Evolutionary conservation across 2,113 vertebrate species (phyloP).

Genomic region (Paramormyrops kingsleyae): DNA sequence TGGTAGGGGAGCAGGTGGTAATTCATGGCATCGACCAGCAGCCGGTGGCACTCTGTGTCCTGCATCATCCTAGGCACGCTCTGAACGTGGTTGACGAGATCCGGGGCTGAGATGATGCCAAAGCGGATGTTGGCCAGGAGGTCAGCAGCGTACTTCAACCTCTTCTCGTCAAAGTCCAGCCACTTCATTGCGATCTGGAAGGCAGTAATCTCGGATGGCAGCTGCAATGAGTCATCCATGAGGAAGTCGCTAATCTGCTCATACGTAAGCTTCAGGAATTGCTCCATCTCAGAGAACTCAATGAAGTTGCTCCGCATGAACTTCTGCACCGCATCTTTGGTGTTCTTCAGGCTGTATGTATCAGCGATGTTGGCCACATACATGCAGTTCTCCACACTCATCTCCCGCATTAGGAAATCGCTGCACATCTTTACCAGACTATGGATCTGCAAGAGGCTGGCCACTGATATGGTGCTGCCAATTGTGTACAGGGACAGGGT

Average conservation of each 20-base stretch:
- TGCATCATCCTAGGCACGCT: conserved; percentile 97
- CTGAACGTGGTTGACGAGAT: conserved; percentile 91
- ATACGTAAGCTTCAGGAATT: conserved; percentile 95
- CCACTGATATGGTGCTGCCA: conserved; percentile 88
- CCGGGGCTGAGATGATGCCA: conserved; percentile 91
- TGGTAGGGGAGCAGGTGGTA: conserved; percentile 94
- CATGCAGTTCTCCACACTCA: conserved; percentile 95
- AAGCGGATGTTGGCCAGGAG: conserved; percentile 90
- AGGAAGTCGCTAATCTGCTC: conserved; percentile 98
- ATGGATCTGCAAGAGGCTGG: conserved; percentile 80
- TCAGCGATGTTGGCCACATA: conserved; percentile 92
- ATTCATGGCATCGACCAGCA: conserved; percentile 97
- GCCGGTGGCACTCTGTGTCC: conserved; percentile 89
- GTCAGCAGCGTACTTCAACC: conserved; percentile 83
- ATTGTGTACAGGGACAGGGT: conserved; percentile 92
- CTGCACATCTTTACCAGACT: conserved; percentile 97
- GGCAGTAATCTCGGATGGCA: conserved; percentile 92
- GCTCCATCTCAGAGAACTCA: conserved; percentile 95
- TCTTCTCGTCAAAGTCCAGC: conserved; percentile 96
- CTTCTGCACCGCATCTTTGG: conserved; percentile 83
- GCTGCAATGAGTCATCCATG: conserved; percentile 84
- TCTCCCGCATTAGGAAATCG: conserved; percentile 89
- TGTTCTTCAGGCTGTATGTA: conserved; percentile 82
- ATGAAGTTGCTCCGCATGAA: conserved; percentile 97
- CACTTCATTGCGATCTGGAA: conserved; percentile 98